A percentile compares a stretch with the other conserved stretches of the same genome.
These are phyloP conservation scores for Ennomos erosarius DNA, from an alignment of 2,888 invertebrate species.

Conservation along the genomic window DNA sequence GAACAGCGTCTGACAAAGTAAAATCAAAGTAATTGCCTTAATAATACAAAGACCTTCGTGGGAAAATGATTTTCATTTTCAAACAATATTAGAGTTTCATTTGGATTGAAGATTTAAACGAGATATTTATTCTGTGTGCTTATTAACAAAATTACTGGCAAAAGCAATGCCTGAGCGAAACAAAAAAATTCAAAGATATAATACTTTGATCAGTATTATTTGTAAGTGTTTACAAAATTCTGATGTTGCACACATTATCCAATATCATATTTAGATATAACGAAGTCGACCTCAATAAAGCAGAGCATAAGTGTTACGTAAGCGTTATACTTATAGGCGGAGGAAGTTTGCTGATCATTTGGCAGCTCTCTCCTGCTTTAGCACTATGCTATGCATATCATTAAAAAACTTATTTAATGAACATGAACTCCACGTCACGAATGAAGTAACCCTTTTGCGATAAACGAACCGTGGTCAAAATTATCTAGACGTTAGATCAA, in stretches of 20 bases:
- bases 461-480: constrained; percentile 2
- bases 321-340: constrained; percentile 60
- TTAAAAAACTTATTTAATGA: constrained; percentile 33
- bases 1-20: constrained; percentile 28
- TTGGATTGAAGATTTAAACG: constrained; percentile 6
- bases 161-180: constrained; percentile 1
- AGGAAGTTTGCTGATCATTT: constrained; percentile 65
- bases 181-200: constrained; percentile 3
- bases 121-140: not conserved
- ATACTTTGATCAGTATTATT: no score
- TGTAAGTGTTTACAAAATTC: constrained; percentile 4
- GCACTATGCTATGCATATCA: constrained; percentile 53
- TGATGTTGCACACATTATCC: constrained; percentile 8
- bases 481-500: constrained; percentile 4
- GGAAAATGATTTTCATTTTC: constrained; percentile 15
- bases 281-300: constrained; percentile 56
- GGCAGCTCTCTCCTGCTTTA: constrained; percentile 54
- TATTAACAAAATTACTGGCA: not conserved
- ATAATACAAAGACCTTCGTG: constrained; percentile 37
- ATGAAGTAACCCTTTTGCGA: constrained; percentile 4
- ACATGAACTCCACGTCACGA: not conserved
- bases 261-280: constrained; percentile 27
- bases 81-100: constrained; percentile 15
- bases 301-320: constrained; percentile 58
- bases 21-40: constrained; percentile 42